phyloP scores from a whole-genome alignment of 2,113 vertebrate genomes.

The Mormoops blainvillei region DNA sequence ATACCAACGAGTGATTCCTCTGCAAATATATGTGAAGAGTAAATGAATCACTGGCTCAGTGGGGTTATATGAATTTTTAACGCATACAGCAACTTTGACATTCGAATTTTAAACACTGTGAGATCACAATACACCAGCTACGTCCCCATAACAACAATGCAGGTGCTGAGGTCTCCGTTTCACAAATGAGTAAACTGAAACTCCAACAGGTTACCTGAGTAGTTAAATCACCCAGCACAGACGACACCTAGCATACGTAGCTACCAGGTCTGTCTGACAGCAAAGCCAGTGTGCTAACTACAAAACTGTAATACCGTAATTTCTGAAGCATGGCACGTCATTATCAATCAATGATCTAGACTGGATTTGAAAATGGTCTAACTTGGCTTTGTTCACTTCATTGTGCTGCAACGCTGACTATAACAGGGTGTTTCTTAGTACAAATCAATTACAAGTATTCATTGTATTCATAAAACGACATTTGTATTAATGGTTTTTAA shows the following conservation, averaged over 20 bases:
- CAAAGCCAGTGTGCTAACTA: accelerated
- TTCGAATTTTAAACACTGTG: background rate
- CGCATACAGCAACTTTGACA: background rate
- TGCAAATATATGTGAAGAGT: background rate
- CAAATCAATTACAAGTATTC: background rate
- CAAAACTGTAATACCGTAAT: accelerated
- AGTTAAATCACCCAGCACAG: no score
- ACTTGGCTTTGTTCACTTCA: background rate
- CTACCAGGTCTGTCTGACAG: background rate
- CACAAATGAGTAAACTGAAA: background rate
- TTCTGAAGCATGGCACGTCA: background rate
- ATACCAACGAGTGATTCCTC: background rate
- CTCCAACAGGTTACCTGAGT: background rate
- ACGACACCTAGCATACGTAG: accelerated
- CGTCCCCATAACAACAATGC: background rate
- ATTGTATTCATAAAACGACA: background rate
- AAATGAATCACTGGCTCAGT: background rate
- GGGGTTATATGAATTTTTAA: background rate
- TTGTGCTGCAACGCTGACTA: background rate
- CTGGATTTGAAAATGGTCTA: background rate
- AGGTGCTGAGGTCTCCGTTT: background rate
- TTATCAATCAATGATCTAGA: background rate
- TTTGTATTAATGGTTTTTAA: background rate
- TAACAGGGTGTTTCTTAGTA: background rate
- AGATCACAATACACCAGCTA: background rate